phyloP scores from a whole-genome alignment of 2,113 vertebrate genomes.

The Thamnaconus septentrionalis region DNA sequence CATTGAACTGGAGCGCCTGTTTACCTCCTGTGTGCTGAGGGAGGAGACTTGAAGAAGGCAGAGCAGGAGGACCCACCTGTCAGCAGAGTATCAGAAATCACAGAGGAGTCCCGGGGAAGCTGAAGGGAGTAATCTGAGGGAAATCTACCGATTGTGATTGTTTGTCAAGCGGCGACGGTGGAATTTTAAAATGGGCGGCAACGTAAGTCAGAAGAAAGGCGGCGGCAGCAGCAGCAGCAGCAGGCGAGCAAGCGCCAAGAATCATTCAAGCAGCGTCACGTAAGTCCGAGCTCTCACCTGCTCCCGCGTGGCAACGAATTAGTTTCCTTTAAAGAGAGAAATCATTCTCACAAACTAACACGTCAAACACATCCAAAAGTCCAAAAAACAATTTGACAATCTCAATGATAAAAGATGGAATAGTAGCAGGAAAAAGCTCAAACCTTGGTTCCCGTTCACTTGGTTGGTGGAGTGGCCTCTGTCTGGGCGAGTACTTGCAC shows the following conservation, averaged over 20 bases:
- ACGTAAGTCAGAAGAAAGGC: conserved; percentile 54
- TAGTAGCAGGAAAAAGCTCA: not conserved
- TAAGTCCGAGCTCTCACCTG: conserved; percentile 51
- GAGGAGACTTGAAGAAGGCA: conserved; percentile 42
- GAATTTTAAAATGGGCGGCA: conserved; percentile 57
- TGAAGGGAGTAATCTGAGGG: conserved; percentile 11
- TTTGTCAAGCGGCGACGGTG: not conserved
- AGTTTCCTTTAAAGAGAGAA: no score
- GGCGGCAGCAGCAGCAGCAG: not conserved
- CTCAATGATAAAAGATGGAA: no score
- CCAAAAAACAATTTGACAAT: no score
- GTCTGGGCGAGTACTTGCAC: conserved; percentile 7
- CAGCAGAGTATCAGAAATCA: conserved; percentile 12
- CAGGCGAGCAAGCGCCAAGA: conserved; percentile 22
- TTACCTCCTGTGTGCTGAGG: conserved; percentile 1
- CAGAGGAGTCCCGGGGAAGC: conserved; percentile 3
- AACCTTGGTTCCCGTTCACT: no score
- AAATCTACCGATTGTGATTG: not conserved
- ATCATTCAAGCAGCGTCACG: conserved; percentile 23
- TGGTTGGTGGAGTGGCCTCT: conserved; percentile 6
- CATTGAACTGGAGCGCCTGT: conserved; percentile 1
- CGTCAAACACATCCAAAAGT: no score
- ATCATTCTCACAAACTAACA: no score
- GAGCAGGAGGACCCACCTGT: conserved; percentile 36
- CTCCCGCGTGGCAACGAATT: not conserved